Evolutionary conservation across 92 coral and sea anemone species (phyloP).

Genomic region (Actinostola sp.): DNA sequence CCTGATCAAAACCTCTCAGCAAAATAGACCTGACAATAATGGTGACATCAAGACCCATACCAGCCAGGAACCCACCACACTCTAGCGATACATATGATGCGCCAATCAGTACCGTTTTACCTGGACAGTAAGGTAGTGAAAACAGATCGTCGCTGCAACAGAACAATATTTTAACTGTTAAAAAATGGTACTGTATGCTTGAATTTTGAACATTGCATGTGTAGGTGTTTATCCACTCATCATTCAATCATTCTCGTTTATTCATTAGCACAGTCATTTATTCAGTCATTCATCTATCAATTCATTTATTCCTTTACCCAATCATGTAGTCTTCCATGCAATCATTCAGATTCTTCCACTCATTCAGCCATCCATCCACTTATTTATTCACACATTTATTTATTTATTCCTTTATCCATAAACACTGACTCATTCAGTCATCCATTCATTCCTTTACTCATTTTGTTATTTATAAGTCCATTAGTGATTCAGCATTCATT

Average conservation of each 20-base stretch:
- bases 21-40: conserved; percentile 93
- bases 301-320: no score
- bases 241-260: neutral
- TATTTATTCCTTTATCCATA: no score
- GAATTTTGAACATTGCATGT: neutral
- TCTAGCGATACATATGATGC: conserved; percentile 95
- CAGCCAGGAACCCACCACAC: conserved; percentile 93
- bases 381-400: no score
- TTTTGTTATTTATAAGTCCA: no score
- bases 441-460: neutral
- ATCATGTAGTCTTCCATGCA: no score
- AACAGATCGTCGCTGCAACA: conserved; percentile 88
- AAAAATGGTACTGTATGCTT: neutral
- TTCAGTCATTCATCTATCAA: no score
- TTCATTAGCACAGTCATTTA: neutral
- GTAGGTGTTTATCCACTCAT: no score
- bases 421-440: no score
- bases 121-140: conserved; percentile 93
- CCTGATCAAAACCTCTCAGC: conserved; percentile 98
- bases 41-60: conserved; percentile 91
- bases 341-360: no score
- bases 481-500: no score
- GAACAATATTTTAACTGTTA: neutral
- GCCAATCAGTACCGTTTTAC: conserved; percentile 92
- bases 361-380: no score